Base-by-base conservation (phyloP, 2,888 invertebrate species). In the Eristalinus aeneus region DNA sequence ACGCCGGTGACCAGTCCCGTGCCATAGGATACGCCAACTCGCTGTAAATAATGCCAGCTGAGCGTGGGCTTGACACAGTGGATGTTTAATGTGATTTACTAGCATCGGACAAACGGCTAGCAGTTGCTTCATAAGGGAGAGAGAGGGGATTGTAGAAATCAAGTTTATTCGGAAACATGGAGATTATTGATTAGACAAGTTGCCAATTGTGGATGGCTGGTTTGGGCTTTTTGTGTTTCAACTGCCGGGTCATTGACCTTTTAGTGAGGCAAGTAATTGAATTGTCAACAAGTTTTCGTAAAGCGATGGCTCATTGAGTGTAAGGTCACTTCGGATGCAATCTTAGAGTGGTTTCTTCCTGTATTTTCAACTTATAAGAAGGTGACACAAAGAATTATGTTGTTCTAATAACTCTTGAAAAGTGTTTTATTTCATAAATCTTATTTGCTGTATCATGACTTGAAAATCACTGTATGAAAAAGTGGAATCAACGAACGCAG, bases 1-100 rank as follows among this genome's bases (percentile, higher is more conserved):
- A 67, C 79, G 67, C 79, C 79, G 72, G 64, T 73, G 67, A 73
- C 72, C 72, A 60, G 64, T 65, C 56, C 5, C 16, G 8, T 46
- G 20, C 77, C 39, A 69, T 71, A 63, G 39, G 65, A 11, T 27
- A 64, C 58, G 46, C 46, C 53, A 71, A 78, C 71, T 58, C 22
- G n/a, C 22, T 20, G 27, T 69, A 22, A 56, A 58, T 34, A 39
- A 53, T 53, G 60, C 46, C 20, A n/a, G 2, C 16, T 2, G 10
- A 46, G 31, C 10, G 71, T 46, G 54, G 63, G 77, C 9, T 16
- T 46, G 61, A 12, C 3, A 34, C 6, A 36, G 58, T n/a, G 10
- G 58, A 2, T 39, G 71, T 39, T 71, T 22, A 9, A 39, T 39
- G 60, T 60, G 39, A 46, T 46, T 46, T 46, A 46, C 46, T 46